Conservation (phyloP, 2,797 vertebrate genomes). For the Acrossocheilus fasciatus region DNA sequence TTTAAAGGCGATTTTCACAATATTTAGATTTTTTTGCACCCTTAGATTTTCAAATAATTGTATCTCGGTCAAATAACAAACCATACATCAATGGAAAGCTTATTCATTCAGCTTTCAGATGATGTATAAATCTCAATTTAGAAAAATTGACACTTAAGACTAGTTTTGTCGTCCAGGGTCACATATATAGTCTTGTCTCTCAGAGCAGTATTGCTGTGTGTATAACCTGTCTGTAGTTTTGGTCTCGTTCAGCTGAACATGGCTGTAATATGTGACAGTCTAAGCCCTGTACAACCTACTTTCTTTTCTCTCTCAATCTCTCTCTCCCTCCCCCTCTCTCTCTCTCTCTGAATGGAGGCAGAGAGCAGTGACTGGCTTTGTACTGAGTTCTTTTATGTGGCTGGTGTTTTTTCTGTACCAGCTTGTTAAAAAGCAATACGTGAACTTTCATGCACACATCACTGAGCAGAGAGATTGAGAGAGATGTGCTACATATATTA, state of each 20-base stretch:
- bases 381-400: conserved; percentile 54
- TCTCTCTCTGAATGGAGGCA: conserved; percentile 55
- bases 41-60: too few species aligned
- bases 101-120: too few species aligned
- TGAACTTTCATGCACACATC: conserved; percentile 21
- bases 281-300: conserved; percentile 15
- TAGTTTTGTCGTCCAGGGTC: too few species aligned
- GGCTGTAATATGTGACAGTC: conserved; percentile 16
- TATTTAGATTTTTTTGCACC: too few species aligned
- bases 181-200: neutral
- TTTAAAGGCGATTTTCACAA: too few species aligned
- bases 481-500: conserved; percentile 22
- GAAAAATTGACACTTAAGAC: too few species aligned
- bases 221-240: neutral
- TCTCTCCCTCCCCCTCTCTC: neutral
- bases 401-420: conserved; percentile 51
- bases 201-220: neutral
- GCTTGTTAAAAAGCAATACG: conserved; percentile 53
- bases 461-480: conserved; percentile 26
- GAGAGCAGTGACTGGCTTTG: conserved; percentile 57
- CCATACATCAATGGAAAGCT: too few species aligned
- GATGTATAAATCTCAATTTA: too few species aligned
- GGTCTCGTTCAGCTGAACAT: neutral
- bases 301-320: conserved; percentile 9
- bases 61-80: too few species aligned